A percentile compares a stretch with the other conserved stretches of the same genome.
Conservation (phyloP, 1,140 invertebrate genomes). For the Drosophila watanabei region DNA sequence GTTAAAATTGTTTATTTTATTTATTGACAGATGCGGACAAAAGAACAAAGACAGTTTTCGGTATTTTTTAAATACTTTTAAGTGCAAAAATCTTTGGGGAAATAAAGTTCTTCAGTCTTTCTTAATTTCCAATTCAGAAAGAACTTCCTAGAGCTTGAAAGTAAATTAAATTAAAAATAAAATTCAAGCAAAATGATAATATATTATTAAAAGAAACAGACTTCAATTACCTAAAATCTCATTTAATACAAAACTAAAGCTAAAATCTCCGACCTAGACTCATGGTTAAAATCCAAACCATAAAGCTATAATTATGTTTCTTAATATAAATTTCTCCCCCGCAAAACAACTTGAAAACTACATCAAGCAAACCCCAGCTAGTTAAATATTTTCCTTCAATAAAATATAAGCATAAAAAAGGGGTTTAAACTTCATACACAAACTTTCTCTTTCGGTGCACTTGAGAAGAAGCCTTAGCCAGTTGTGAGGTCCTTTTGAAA, state of each 20-base stretch:
- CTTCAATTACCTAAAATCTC: background rate
- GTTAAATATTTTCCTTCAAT: too few relatives aligned
- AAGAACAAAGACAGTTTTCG: too few relatives aligned
- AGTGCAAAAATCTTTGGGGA: background rate
- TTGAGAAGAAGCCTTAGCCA: background rate
- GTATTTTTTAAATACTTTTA: background rate
- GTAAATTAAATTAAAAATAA: background rate
- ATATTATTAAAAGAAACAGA: background rate
- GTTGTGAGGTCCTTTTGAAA: constrained; percentile 1
- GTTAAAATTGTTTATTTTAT: background rate
- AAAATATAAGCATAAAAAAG: background rate
- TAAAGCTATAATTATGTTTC: background rate
- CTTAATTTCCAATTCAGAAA: background rate
- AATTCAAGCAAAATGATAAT: background rate
- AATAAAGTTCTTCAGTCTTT: too few relatives aligned
- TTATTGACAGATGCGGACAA: background rate
- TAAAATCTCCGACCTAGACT: too few relatives aligned
- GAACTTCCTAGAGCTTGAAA: background rate
- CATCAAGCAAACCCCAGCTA: too few relatives aligned
- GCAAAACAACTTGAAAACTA: background rate
- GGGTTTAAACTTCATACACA: background rate
- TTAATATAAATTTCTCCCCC: background rate
- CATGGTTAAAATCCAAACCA: background rate
- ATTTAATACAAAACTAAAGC: background rate
- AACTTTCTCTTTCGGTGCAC: constrained; percentile 14